Conservation (phyloP, 2,113 vertebrate species). For the Leucoraja erinaceus region DNA sequence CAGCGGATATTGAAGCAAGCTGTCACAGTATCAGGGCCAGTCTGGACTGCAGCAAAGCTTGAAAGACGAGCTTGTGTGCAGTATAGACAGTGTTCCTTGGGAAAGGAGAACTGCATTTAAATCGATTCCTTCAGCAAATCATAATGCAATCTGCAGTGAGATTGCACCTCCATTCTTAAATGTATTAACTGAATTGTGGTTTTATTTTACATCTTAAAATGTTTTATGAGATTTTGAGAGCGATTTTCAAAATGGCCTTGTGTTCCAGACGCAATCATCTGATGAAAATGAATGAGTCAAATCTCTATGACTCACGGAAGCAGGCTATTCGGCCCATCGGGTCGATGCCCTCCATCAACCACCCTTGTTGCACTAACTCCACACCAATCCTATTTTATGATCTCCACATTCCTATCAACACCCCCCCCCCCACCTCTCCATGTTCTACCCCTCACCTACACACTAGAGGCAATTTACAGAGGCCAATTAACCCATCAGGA, state of each 20-base stretch:
- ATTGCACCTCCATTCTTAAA: background rate
- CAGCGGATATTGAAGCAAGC: background rate
- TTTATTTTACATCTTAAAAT: conserved; percentile 2
- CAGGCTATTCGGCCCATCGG: too few relatives aligned
- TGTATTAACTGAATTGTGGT: background rate
- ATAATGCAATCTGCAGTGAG: background rate
- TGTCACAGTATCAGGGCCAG: background rate
- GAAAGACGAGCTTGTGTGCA: background rate
- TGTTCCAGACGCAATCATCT: background rate
- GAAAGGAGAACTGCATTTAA: background rate
- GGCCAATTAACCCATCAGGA: too few relatives aligned
- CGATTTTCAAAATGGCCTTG: background rate
- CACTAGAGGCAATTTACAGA: too few relatives aligned
- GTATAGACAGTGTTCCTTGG: background rate
- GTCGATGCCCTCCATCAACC: too few relatives aligned
- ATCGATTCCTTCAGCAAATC: background rate
- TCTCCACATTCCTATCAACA: too few relatives aligned
- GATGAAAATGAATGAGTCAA: background rate
- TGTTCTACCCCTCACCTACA: too few relatives aligned
- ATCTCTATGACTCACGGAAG: too few relatives aligned
- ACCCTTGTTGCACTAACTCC: too few relatives aligned
- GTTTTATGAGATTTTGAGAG: background rate
- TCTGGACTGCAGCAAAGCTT: background rate
- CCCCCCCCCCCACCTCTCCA: too few relatives aligned
- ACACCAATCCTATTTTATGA: too few relatives aligned